These are phyloP conservation scores for Dipodomys spectabilis DNA, from an alignment of 2,113 vertebrate genomes.

Conservation along the genomic window DNA sequence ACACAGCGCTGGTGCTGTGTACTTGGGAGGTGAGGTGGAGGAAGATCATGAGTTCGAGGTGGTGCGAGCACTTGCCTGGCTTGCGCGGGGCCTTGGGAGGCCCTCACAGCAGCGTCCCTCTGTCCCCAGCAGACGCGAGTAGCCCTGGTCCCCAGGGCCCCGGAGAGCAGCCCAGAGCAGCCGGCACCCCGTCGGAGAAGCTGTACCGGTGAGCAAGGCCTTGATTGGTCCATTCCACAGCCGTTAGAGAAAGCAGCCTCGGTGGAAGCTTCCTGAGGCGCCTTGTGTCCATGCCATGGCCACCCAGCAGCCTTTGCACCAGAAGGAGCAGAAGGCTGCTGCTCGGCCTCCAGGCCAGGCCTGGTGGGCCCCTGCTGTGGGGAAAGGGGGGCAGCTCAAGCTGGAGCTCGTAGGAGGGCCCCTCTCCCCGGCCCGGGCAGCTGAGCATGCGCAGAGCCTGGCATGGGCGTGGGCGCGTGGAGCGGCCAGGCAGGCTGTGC, in stretches of 20 bases:
- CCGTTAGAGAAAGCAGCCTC: neutral
- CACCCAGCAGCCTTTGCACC: neutral
- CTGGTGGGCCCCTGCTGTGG: neutral
- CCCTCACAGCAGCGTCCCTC: neutral
- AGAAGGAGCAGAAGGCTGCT: neutral
- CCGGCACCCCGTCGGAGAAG: constrained; percentile 91
- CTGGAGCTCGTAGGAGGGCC: neutral
- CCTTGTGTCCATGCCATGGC: neutral
- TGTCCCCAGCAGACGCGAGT: constrained; percentile 87
- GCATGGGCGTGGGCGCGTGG: neutral
- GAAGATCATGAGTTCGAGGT: neutral
- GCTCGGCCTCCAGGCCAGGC: neutral
- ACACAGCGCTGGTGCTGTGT: no score
- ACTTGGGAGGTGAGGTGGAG: neutral
- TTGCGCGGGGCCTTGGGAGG: accelerated
- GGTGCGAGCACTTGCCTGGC: neutral
- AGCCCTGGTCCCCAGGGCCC: constrained; percentile 89
- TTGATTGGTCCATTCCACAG: accelerated
- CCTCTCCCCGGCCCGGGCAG: no score
- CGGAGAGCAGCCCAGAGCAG: constrained; percentile 91
- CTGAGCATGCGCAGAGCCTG: neutral
- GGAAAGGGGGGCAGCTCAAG: neutral
- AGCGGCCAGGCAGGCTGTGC: no score
- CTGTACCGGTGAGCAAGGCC: constrained; percentile 93
- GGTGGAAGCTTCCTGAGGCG: neutral